Evolutionary conservation across 1,140 invertebrate genomes (phyloP).

Genomic region (Calliphora vicina): DNA sequence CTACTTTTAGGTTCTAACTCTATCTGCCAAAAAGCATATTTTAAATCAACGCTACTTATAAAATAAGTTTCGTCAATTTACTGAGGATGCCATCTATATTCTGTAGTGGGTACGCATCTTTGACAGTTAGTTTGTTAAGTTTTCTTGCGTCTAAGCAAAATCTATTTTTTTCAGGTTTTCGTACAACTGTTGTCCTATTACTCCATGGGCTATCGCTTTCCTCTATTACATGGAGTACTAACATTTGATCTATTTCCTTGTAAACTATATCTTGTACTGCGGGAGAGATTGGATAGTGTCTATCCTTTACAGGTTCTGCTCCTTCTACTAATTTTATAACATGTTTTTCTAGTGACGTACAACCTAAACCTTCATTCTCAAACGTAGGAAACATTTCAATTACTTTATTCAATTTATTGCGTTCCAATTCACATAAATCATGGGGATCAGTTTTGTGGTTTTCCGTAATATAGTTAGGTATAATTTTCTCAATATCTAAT

Average conservation of each 20-base stretch:
- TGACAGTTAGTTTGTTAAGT: conserved; percentile 26
- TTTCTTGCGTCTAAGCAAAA: conserved; percentile 32
- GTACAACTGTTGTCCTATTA: not conserved
- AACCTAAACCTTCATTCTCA: not conserved
- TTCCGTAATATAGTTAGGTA: too few species aligned
- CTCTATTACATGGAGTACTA: not conserved
- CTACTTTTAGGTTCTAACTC: conserved; percentile 44
- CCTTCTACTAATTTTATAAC: not conserved
- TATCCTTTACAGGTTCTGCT: not conserved
- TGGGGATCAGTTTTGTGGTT: too few species aligned
- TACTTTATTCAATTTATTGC: too few species aligned
- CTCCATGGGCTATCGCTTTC: not conserved
- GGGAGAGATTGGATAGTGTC: not conserved
- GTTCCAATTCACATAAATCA: too few species aligned
- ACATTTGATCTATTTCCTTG: not conserved
- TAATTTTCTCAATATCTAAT: too few species aligned
- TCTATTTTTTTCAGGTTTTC: conserved; percentile 23
- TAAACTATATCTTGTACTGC: not conserved
- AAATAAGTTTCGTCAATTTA: conserved; percentile 3
- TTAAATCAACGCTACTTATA: conserved; percentile 44
- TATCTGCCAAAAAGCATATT: conserved; percentile 58
- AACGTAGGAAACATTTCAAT: not conserved
- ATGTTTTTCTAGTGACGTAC: not conserved
- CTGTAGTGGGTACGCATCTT: conserved; percentile 32
- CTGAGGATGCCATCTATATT: conserved; percentile 31